phyloP scores from a whole-genome alignment of 2,797 vertebrate genomes.

The Pangasius macronema region DNA sequence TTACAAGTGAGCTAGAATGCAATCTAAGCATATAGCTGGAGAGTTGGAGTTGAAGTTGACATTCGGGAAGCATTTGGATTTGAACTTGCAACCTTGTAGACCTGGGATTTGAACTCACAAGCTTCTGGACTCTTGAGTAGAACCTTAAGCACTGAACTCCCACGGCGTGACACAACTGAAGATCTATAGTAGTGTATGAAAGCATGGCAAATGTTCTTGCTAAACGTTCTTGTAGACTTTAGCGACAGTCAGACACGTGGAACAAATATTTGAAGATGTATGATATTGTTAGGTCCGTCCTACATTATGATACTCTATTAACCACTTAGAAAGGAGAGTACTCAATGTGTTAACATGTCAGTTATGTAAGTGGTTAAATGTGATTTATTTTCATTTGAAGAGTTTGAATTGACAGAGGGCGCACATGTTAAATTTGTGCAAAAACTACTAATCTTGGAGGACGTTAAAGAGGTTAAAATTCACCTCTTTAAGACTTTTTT shows the following conservation, averaged over 20 bases:
- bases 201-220: not conserved
- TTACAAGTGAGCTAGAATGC: not conserved
- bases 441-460: not conserved
- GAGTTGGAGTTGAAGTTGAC: not conserved
- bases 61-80: not conserved
- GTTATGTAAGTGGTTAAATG: not conserved
- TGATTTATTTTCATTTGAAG: not conserved
- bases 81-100: not conserved
- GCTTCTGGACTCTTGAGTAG: slow-evolving; percentile 4
- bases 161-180: not conserved
- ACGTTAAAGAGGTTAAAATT: not conserved
- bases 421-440: not conserved
- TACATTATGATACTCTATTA: not conserved
- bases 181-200: slow-evolving; percentile 3
- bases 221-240: not conserved
- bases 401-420: not conserved
- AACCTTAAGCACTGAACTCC: slow-evolving; percentile 7
- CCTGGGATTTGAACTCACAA: slow-evolving; percentile 19
- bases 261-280: not conserved
- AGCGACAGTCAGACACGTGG: not conserved
- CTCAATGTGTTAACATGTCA: slow-evolving; percentile 13
- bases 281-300: not conserved
- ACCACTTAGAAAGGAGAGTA: slow-evolving; percentile 1
- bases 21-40: not conserved
- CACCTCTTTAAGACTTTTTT: not conserved